Evolutionary conservation across 2,888 invertebrate species (phyloP).

Genomic region (Brachypterus glaber): DNA sequence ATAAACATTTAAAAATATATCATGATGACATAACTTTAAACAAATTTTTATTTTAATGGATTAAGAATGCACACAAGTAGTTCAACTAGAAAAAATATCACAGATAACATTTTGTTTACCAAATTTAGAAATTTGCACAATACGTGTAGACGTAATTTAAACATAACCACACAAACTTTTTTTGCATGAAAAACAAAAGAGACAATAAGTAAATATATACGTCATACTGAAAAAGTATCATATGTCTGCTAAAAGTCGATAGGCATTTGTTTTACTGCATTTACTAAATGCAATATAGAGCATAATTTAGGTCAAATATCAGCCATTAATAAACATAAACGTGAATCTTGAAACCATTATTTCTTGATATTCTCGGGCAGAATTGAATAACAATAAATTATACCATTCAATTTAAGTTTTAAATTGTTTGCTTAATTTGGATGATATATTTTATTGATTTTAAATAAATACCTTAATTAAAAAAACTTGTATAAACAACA

Average conservation of each 20-base stretch:
- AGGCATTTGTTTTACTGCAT: too few relatives aligned
- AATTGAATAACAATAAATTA: conserved; percentile 4
- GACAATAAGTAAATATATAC: too few relatives aligned
- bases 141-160: conserved; percentile 24
- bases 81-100: neutral
- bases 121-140: conserved; percentile 25
- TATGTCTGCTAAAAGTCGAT: too few relatives aligned
- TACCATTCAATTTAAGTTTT: neutral
- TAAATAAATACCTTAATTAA: conserved; percentile 30
- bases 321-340: conserved; percentile 40
- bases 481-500: conserved; percentile 30
- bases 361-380: conserved; percentile 2
- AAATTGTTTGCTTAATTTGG: neutral
- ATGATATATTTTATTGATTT: neutral
- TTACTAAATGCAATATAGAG: conserved; percentile 27
- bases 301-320: conserved; percentile 43
- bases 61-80: conserved; percentile 2
- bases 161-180: conserved; percentile 12
- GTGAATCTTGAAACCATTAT: conserved; percentile 26
- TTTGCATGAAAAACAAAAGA: neutral
- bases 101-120: conserved; percentile 8
- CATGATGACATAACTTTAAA: too few relatives aligned
- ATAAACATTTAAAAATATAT: too few relatives aligned
- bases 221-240: too few relatives aligned
- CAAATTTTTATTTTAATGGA: conserved; percentile 2